phyloP scores from a whole-genome alignment of 1,140 invertebrate genomes.

The Tetragnatha versicolor region DNA sequence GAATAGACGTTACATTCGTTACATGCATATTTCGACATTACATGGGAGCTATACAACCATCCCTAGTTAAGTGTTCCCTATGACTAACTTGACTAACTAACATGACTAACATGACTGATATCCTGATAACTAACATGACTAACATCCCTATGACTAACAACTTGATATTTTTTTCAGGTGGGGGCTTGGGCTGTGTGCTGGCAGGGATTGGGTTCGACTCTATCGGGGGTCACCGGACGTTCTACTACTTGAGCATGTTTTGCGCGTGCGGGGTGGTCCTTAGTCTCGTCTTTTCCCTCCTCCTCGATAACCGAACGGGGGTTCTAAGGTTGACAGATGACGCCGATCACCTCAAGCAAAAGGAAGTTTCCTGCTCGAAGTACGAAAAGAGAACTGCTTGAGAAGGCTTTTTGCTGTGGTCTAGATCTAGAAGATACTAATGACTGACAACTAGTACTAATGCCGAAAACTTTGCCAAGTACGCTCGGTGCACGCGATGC shows the following conservation, averaged over 20 bases:
- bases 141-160: not conserved
- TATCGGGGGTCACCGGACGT: not conserved
- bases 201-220: constrained; percentile 9
- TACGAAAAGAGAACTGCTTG: not conserved
- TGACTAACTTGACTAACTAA: not conserved
- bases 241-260: constrained; percentile 9
- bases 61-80: not conserved
- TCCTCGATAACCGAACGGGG: not conserved
- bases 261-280: not conserved
- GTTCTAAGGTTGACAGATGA: not conserved
- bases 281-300: not conserved
- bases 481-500: too few relatives aligned
- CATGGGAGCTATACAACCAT: not conserved
- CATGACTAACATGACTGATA: not conserved
- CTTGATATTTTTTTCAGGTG: not conserved
- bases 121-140: not conserved
- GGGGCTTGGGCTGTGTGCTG: not conserved
- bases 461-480: too few relatives aligned
- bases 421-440: not conserved
- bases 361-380: not conserved
- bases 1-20: not conserved
- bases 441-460: not conserved
- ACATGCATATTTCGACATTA: not conserved
- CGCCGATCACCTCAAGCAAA: not conserved
- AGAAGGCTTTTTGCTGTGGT: not conserved